phyloP scores from a whole-genome alignment of 2,888 invertebrate genomes.

The Melinaea menophilus region DNA sequence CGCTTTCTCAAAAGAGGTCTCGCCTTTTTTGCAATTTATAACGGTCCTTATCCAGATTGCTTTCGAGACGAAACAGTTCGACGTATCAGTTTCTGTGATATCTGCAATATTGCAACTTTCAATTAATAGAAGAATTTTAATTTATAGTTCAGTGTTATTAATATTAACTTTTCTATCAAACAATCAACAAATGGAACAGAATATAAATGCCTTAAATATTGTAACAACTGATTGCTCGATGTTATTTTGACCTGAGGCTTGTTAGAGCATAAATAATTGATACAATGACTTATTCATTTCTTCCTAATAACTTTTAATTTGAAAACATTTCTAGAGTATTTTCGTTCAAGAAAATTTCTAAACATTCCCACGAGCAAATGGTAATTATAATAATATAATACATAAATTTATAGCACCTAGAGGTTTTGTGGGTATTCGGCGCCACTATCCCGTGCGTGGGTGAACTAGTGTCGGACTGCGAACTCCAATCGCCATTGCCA shows the following conservation, averaged over 20 bases:
- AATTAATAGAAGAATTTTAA: too few species aligned
- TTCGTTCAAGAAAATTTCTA: neutral
- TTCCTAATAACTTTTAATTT: neutral
- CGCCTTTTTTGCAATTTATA: slow-evolving; percentile 71
- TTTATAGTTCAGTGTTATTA: too few species aligned
- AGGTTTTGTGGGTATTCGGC: slow-evolving; percentile 33
- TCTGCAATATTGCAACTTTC: slow-evolving; percentile 14
- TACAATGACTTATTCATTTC: neutral
- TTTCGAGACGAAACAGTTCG: slow-evolving; percentile 31
- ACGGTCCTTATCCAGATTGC: slow-evolving; percentile 65
- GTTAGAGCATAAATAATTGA: too few species aligned
- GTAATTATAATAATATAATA: slow-evolving; percentile 7
- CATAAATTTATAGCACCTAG: slow-evolving; percentile 1
- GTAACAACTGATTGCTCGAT: too few species aligned
- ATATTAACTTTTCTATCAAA: too few species aligned
- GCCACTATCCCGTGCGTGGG: slow-evolving; percentile 52
- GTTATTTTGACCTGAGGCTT: too few species aligned
- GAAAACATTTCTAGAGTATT: neutral
- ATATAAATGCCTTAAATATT: too few species aligned
- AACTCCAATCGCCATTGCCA: slow-evolving; percentile 35
- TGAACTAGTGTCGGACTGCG: slow-evolving; percentile 53
- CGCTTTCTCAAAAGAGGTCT: slow-evolving; percentile 65
- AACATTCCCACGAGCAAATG: slow-evolving; percentile 1
- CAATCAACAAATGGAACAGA: too few species aligned
- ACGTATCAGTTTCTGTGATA: slow-evolving; percentile 21